Percentiles rank a stretch among this genome's conserved stretches.
These are phyloP conservation scores for Drosophila kanekoi DNA, from an alignment of 2,888 invertebrate species.

Conservation along the genomic window DNA sequence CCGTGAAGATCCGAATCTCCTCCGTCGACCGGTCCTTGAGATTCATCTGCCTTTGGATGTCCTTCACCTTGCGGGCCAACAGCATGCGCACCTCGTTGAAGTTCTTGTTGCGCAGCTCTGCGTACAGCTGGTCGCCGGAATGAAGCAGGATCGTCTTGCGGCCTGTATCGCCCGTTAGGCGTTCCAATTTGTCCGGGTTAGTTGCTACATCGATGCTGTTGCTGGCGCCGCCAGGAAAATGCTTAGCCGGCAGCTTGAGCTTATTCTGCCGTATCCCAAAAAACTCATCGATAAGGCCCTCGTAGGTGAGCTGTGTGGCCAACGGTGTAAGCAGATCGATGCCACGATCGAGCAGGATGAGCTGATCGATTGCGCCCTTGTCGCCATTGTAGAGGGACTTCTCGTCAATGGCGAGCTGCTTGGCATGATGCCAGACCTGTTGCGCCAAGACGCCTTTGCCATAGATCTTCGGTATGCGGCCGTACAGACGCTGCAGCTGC, in stretches of 20 bases:
- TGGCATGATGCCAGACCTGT: slow-evolving; percentile 94
- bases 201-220: slow-evolving; percentile 16
- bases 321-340: slow-evolving; percentile 96
- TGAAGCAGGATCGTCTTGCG: slow-evolving; percentile 92
- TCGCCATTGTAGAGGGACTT: slow-evolving; percentile 84
- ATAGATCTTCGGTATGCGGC: slow-evolving; percentile 94
- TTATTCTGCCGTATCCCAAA: slow-evolving; percentile 94
- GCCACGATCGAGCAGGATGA: slow-evolving; percentile 95
- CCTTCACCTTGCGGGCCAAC: slow-evolving; percentile 93
- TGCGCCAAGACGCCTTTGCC: slow-evolving; percentile 95
- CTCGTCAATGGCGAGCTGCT: slow-evolving; percentile 90
- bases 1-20: slow-evolving; percentile 97
- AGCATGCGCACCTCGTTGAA: slow-evolving; percentile 95
- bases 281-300: slow-evolving; percentile 98
- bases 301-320: slow-evolving; percentile 97
- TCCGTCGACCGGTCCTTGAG: slow-evolving; percentile 96
- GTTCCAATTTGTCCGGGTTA: slow-evolving; percentile 17
- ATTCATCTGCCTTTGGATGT: slow-evolving; percentile 93
- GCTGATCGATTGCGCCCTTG: slow-evolving; percentile 92
- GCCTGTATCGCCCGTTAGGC: slow-evolving; percentile 85
- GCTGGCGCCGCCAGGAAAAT: slow-evolving; percentile 87
- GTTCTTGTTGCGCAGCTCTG: slow-evolving; percentile 96
- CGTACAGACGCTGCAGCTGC: slow-evolving; percentile 94
- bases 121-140: slow-evolving; percentile 94
- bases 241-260: slow-evolving; percentile 93